A percentile compares a stretch with the other conserved stretches of the same genome.
Evolutionary conservation across 1,140 invertebrate species (phyloP).

Genomic region (Nomia melanderi): DNA sequence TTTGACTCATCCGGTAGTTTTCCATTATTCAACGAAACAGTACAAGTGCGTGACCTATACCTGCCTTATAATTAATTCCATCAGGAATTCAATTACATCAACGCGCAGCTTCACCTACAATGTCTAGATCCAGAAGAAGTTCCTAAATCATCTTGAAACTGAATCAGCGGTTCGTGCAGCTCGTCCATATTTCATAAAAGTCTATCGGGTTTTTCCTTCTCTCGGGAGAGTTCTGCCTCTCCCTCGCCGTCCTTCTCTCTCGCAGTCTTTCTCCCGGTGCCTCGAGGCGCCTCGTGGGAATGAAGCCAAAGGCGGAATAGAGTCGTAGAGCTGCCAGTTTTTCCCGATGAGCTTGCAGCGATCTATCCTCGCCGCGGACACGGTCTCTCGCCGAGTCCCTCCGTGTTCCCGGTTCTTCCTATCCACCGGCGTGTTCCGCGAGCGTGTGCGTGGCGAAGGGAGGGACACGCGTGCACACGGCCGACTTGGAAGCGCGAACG

Average conservation of each 20-base stretch:
- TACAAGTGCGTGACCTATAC: no score
- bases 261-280: not conserved
- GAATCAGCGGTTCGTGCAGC: not conserved
- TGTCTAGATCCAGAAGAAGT: not conserved
- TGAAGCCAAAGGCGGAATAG: constrained; percentile 37
- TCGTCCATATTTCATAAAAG: constrained; percentile 31
- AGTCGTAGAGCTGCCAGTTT: constrained; percentile 53
- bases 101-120: no score
- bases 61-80: no score
- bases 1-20: no score
- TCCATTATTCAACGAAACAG: no score
- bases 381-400: no score
- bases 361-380: constrained; percentile 16
- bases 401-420: not conserved
- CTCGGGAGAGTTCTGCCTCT: not conserved
- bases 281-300: constrained; percentile 32
- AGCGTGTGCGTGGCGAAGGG: constrained; percentile 4
- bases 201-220: constrained; percentile 32
- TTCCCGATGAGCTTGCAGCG: constrained; percentile 28
- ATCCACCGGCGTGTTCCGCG: not conserved
- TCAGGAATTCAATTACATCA: no score
- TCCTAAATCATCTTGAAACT: constrained; percentile 27
- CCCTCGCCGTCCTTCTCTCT: not conserved
- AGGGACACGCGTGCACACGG: constrained; percentile 33
- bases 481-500: constrained; percentile 58